These are phyloP conservation scores for Cylloceria caligata DNA, from an alignment of 2,888 invertebrate species.

Conservation along the genomic window DNA sequence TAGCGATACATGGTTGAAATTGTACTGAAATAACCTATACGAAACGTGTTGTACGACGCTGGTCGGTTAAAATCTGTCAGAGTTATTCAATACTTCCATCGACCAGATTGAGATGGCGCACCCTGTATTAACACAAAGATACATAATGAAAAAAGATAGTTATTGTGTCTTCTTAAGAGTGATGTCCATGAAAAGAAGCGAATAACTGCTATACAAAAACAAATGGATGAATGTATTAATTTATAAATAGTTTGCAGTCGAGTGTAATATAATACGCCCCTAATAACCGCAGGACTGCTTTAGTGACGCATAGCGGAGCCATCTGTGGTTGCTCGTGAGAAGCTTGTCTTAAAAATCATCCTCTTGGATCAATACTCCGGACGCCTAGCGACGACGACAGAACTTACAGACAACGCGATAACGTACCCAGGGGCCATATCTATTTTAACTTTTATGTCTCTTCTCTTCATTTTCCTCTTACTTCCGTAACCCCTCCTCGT, in stretches of 20 bases:
- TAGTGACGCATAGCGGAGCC: conserved; percentile 76
- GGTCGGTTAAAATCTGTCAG: no score
- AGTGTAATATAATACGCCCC: conserved; percentile 35
- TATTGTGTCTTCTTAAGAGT: no score
- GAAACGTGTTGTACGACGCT: no score
- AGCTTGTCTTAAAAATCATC: conserved; percentile 81
- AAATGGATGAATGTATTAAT: neutral
- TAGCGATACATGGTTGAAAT: no score
- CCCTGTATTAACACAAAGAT: no score
- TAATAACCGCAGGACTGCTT: conserved; percentile 48
- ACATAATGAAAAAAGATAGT: no score
- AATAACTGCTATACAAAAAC: neutral
- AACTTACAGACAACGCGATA: conserved; percentile 72
- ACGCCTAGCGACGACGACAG: conserved; percentile 68
- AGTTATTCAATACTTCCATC: no score
- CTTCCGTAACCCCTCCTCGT: conserved; percentile 16
- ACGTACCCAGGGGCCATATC: conserved; percentile 64
- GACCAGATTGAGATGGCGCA: no score
- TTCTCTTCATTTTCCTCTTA: conserved; percentile 33
- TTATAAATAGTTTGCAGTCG: conserved; percentile 15
- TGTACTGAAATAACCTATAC: no score
- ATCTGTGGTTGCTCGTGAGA: conserved; percentile 77
- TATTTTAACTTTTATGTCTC: conserved; percentile 46
- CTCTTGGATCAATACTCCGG: conserved; percentile 78
- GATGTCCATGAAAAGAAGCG: no score